Percentiles rank a stretch among this genome's conserved stretches.
Conservation (phyloP, 2,797 vertebrate genomes). For the Gila robusta region DNA sequence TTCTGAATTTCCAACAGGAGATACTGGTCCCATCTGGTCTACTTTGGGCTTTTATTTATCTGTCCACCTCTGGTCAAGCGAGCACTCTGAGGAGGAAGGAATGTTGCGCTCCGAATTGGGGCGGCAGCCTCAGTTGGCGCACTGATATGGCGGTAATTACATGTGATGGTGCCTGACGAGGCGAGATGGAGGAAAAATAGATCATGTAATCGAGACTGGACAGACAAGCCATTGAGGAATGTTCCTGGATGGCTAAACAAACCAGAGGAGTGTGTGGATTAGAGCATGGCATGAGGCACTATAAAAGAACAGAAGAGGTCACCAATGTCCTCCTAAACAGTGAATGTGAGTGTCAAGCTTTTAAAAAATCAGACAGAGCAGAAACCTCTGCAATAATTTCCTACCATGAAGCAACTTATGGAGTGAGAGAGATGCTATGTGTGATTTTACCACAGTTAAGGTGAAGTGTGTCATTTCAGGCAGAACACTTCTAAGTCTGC, state of each 20-base stretch:
- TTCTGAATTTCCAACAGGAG: too few relatives aligned
- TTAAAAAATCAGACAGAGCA: background rate
- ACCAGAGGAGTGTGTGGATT: constrained; percentile 60
- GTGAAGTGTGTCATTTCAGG: background rate
- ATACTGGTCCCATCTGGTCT: constrained; percentile 48
- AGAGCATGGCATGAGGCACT: constrained; percentile 46
- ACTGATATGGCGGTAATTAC: constrained; percentile 53
- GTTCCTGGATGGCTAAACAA: constrained; percentile 55
- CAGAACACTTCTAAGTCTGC: too few relatives aligned
- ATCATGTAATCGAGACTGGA: background rate
- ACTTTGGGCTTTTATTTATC: constrained; percentile 40
- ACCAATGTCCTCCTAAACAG: constrained; percentile 3
- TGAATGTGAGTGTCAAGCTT: background rate
- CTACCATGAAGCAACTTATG: background rate
- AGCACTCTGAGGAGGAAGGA: constrained; percentile 30
- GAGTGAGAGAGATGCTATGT: background rate
- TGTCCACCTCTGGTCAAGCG: background rate
- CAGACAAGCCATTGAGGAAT: constrained; percentile 29
- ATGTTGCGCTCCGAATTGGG: background rate
- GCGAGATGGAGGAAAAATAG: constrained; percentile 13
- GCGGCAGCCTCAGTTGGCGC: constrained; percentile 37
- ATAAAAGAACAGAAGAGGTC: background rate
- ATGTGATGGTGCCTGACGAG: constrained; percentile 50
- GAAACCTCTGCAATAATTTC: background rate
- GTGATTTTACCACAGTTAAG: background rate